These are phyloP conservation scores for Microctenopoma stevenorrisi DNA, from an alignment of 2,797 vertebrate genomes.

Conservation along the genomic window DNA sequence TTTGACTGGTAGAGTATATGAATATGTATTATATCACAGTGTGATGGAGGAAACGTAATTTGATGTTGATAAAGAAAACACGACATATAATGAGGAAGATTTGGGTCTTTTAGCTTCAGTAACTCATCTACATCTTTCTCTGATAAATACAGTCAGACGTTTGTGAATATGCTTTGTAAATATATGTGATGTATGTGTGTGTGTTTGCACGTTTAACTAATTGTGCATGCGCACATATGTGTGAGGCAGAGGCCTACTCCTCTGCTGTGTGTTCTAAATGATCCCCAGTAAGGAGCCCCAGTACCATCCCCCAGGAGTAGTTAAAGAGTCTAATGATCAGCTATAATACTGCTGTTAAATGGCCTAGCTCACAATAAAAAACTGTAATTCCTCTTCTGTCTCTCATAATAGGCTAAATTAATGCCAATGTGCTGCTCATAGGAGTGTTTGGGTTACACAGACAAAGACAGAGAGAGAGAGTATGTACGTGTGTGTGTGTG, in stretches of 20 bases:
- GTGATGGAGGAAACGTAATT: slow-evolving; percentile 20
- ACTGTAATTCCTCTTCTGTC: slow-evolving; percentile 83
- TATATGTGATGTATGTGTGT: not conserved
- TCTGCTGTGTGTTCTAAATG: slow-evolving; percentile 74
- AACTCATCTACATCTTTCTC: slow-evolving; percentile 42
- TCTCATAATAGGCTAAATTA: slow-evolving; percentile 82
- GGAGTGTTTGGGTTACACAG: slow-evolving; percentile 71
- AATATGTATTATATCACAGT: not conserved
- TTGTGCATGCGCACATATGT: slow-evolving; percentile 41
- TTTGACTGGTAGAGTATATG: too few species aligned
- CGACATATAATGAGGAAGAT: slow-evolving; percentile 67
- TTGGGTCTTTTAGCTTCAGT: slow-evolving; percentile 63
- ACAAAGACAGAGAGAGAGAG: slow-evolving; percentile 34
- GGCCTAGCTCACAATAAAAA: slow-evolving; percentile 79
- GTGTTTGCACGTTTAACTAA: slow-evolving; percentile 49
- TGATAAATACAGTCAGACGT: slow-evolving; percentile 39
- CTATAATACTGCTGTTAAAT: slow-evolving; percentile 83
- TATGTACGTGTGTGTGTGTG: too few species aligned
- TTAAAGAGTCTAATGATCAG: slow-evolving; percentile 84
- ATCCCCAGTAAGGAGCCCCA: slow-evolving; percentile 69
- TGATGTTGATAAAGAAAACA: slow-evolving; percentile 55
- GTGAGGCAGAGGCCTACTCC: slow-evolving; percentile 66
- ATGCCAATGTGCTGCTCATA: slow-evolving; percentile 68
- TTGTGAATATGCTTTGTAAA: slow-evolving; percentile 31
- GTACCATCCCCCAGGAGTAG: slow-evolving; percentile 70